Evolutionary conservation across 2,113 vertebrate genomes (phyloP), one percentile per base, ranked within the genome.

Genomic region (Sebastes fasciatus): DNA sequence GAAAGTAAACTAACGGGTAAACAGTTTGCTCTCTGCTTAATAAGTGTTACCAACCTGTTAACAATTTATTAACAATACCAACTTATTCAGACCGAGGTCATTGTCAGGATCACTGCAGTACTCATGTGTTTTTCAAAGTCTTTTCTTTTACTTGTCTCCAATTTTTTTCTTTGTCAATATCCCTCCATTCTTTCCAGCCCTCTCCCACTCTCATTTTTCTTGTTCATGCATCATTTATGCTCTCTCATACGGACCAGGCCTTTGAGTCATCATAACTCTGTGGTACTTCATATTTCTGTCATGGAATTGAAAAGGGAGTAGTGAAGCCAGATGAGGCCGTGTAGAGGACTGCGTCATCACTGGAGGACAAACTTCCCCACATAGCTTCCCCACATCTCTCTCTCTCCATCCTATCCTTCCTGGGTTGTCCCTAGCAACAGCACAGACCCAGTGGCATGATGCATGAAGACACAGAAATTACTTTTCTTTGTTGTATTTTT

Each of bases 351-450:
- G 65, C n/a, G 11, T 82, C 86, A 74, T 82, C 82, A 80, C 19
- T 70, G 49, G 68, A 86, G 74, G 74, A 82, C 74, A 84, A 65
- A 80, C 80, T 66, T 62, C 61, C 63, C 83, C 68, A 45, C 64
- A 8, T 17, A 26, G n/a, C 61, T 74, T 57, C 55, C 74, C 61
- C 60, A 23, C 12, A 19, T 49, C 23, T 58, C 65, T 46, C 42
- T 61, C 68, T 48, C 14, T 45, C 42, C 43, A 4, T 57, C 61
- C 54, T 14, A 17, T 74, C 74, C 63, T 63, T 70, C 49, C 55
- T 49, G 26, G 74, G 83, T 89, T 79, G 79, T 87, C 87, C 84
- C 45, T 89, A 76, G 87, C 86, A 91, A 88, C 86, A 83, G 79
- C 77, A 72, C 34, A 80, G 58, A 63, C 55, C 74, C 40, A 48